Evolutionary conservation across 2,888 invertebrate species (phyloP).

Genomic region (Dryomyza anilis): DNA sequence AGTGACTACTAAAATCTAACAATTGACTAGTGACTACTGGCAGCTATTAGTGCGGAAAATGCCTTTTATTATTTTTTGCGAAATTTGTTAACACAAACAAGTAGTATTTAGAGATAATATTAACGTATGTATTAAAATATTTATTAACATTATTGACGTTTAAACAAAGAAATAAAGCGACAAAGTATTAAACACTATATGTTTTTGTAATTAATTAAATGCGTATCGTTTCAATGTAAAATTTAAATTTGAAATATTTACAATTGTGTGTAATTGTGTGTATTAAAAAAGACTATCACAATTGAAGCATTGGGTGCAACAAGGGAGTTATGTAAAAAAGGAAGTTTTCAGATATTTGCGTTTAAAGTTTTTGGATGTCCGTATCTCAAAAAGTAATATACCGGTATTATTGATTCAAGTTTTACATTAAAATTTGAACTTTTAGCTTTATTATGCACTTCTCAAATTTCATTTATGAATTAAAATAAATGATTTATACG

Average conservation of each 20-base stretch:
- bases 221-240: neutral
- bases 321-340: too few relatives aligned
- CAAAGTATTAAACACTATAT: conserved; percentile 8
- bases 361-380: too few relatives aligned
- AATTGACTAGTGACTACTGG: neutral
- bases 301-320: too few relatives aligned
- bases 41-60: neutral
- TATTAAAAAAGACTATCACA: too few relatives aligned
- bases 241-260: neutral
- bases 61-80: neutral
- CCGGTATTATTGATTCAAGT: too few relatives aligned
- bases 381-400: too few relatives aligned
- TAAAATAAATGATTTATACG: too few relatives aligned
- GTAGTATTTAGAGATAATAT: conserved; percentile 1
- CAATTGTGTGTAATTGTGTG: neutral
- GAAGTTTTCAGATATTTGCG: too few relatives aligned
- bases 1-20: neutral
- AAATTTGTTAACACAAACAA: neutral
- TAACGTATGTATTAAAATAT: conserved; percentile 13
- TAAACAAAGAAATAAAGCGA: conserved; percentile 4
- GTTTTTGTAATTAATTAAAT: too few relatives aligned
- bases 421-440: too few relatives aligned
- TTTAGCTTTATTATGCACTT: too few relatives aligned
- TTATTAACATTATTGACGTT: conserved; percentile 11
- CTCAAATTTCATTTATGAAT: too few relatives aligned